Conservation (phyloP, 2,888 invertebrate species). For the Suillia variegata region DNA sequence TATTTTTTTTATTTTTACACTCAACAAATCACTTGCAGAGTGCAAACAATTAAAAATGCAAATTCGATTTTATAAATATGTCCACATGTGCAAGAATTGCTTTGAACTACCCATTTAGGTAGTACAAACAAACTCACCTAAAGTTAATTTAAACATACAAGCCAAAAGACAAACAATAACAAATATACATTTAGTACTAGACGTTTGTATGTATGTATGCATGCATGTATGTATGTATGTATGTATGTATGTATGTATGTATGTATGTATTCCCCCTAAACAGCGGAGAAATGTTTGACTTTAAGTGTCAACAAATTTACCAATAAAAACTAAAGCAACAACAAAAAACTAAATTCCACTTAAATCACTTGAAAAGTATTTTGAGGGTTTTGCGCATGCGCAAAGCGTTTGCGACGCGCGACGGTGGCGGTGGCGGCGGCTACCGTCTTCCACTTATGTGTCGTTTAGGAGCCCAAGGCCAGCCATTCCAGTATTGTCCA, state of each 20-base stretch:
- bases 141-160: neutral
- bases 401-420: neutral
- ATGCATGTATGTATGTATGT: too few relatives aligned
- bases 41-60: constrained; percentile 3
- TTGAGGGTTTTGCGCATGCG: too few relatives aligned
- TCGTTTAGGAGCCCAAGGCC: neutral
- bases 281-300: neutral
- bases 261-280: neutral
- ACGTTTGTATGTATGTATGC: too few relatives aligned
- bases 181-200: too few relatives aligned
- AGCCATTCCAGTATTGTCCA: neutral
- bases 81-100: neutral
- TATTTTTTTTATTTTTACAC: neutral
- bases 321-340: neutral
- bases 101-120: neutral
- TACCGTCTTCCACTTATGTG: neutral
- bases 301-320: neutral
- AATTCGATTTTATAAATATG: neutral
- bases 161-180: neutral
- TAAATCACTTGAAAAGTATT: neutral
- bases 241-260: too few relatives aligned
- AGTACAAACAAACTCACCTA: too few relatives aligned
- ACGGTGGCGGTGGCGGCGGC: neutral
- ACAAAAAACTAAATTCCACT: too few relatives aligned
- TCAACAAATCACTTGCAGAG: neutral